Conservation (phyloP, 2,888 invertebrate species). For the Phymatocera aterrima region DNA sequence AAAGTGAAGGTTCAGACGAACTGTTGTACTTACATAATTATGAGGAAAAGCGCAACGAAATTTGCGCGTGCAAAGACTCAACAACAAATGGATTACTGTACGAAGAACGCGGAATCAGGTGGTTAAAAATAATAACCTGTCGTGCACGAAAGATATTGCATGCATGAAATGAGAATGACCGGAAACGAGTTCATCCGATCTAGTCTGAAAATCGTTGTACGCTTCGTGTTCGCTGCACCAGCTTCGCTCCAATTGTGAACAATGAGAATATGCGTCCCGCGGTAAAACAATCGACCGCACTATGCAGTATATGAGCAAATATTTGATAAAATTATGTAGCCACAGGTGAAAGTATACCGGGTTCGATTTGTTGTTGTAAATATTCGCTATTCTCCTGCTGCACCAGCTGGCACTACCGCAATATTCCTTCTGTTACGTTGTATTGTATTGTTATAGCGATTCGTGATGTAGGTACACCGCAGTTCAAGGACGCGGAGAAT, state of each 20-base stretch:
- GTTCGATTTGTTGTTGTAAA: neutral
- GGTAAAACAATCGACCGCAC: neutral
- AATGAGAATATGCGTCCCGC: neutral
- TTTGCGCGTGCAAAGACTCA: neutral
- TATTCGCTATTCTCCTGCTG: neutral
- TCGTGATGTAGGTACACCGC: too few relatives aligned
- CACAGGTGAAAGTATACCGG: neutral
- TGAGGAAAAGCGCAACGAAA: conserved; percentile 2
- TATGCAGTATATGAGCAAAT: too few relatives aligned
- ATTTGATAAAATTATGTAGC: neutral
- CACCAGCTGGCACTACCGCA: neutral
- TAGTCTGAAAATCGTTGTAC: too few relatives aligned
- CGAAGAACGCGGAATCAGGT: neutral
- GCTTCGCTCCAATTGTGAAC: too few relatives aligned
- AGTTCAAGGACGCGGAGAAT: too few relatives aligned
- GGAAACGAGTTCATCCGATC: too few relatives aligned
- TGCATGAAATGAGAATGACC: too few relatives aligned
- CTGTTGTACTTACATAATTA: neutral
- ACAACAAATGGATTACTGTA: conserved; percentile 5
- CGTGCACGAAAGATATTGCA: too few relatives aligned
- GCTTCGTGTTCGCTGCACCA: too few relatives aligned
- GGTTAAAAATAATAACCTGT: neutral
- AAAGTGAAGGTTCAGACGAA: conserved; percentile 5
- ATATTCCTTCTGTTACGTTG: too few relatives aligned
- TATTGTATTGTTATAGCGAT: too few relatives aligned